phyloP scores from a whole-genome alignment of 2,113 vertebrate species.

The Mus spicilegus region DNA sequence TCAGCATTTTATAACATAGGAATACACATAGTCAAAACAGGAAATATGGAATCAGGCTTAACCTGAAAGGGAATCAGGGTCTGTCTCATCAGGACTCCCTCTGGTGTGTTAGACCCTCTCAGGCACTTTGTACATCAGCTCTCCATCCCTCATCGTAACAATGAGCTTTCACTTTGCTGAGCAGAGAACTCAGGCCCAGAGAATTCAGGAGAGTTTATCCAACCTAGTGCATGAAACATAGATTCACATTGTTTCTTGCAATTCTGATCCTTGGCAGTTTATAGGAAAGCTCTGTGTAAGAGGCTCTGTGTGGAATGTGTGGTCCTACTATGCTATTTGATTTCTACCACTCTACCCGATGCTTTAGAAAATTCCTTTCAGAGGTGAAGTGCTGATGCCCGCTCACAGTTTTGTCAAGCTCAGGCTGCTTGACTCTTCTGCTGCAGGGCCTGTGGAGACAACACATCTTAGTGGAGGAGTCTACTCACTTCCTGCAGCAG shows the following conservation, averaged over 20 bases:
- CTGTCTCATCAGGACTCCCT: neutral
- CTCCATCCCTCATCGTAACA: neutral
- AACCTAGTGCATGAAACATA: neutral
- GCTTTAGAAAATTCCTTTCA: neutral
- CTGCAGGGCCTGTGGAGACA: neutral
- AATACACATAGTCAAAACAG: conserved; percentile 14
- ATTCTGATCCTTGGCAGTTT: neutral
- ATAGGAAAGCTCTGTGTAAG: neutral
- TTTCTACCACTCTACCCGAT: neutral
- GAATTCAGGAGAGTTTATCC: conserved; percentile 23
- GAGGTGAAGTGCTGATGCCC: neutral
- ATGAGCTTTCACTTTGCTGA: neutral
- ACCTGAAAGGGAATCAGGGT: neutral
- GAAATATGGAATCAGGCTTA: neutral
- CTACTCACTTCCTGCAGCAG: neutral
- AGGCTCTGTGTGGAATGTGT: neutral
- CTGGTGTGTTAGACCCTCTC: neutral
- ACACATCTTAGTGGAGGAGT: neutral
- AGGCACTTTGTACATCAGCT: neutral
- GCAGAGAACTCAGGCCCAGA: neutral
- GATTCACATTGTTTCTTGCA: conserved; percentile 2
- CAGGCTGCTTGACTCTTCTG: neutral
- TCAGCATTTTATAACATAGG: conserved; percentile 9
- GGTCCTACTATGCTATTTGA: neutral
- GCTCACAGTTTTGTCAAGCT: neutral